Conservation (phyloP, 2,113 vertebrate species). For the Ursus arctos region DNA sequence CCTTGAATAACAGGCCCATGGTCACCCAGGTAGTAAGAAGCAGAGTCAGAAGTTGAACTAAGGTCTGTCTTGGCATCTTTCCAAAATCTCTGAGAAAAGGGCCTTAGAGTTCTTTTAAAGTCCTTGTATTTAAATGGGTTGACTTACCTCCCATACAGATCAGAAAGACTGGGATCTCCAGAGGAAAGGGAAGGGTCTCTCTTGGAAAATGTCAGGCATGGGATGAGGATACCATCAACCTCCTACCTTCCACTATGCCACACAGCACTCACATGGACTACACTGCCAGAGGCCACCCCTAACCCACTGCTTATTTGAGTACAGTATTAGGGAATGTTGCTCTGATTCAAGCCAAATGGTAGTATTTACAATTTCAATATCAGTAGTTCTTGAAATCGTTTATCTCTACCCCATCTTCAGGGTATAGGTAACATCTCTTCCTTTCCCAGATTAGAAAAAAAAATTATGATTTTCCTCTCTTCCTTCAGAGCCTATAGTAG, state of each 20-base stretch:
- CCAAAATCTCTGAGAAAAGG: not conserved
- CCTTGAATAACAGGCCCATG: not conserved
- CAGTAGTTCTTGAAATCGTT: not conserved
- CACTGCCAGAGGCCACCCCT: not conserved
- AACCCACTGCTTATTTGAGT: not conserved
- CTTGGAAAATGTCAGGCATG: not conserved
- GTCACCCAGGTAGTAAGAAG: not conserved
- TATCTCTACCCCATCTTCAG: not conserved
- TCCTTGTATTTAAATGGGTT: not conserved
- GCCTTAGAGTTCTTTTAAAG: not conserved
- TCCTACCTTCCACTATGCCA: not conserved
- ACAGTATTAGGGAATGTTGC: not conserved
- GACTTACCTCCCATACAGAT: not conserved
- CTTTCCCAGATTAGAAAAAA: not conserved
- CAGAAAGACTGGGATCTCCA: not conserved
- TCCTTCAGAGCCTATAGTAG: not conserved
- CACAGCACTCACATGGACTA: rapidly evolving
- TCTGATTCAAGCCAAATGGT: not conserved
- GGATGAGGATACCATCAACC: too few species aligned
- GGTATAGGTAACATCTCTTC: not conserved
- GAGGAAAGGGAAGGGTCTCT: not conserved
- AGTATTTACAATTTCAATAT: not conserved
- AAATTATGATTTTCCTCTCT: not conserved
- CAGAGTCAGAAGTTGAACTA: not conserved
- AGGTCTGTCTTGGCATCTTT: not conserved